These are phyloP conservation scores for Hypercompe scribonia DNA, from an alignment of 2,888 invertebrate genomes.

Conservation along the genomic window DNA sequence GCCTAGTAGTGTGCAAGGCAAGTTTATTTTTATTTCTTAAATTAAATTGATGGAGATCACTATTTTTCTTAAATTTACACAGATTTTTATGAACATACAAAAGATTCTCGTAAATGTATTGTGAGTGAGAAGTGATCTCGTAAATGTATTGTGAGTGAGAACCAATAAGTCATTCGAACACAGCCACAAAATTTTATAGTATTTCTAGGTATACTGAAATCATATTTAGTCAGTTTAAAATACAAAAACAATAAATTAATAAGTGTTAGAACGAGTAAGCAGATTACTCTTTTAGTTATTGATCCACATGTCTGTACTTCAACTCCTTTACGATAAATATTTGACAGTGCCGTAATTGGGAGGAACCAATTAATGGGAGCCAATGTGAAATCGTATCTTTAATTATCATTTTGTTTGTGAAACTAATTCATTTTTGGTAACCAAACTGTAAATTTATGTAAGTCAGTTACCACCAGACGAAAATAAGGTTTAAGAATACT, in stretches of 20 bases:
- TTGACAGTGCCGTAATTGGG: slow-evolving; percentile 27
- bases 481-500: neutral
- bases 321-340: slow-evolving; percentile 24
- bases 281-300: slow-evolving; percentile 14
- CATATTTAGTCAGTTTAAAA: slow-evolving; percentile 21
- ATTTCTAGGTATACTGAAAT: neutral
- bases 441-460: neutral
- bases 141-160: too few species aligned
- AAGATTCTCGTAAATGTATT: too few species aligned
- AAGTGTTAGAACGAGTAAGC: slow-evolving; percentile 19
- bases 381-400: slow-evolving; percentile 35
- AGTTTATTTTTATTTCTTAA: too few species aligned
- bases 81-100: too few species aligned
- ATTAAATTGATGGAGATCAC: too few species aligned
- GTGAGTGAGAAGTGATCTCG: too few species aligned
- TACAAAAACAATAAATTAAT: slow-evolving; percentile 30
- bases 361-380: slow-evolving; percentile 31
- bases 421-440: too few species aligned
- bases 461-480: neutral
- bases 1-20: too few species aligned
- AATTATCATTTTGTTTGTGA: neutral
- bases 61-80: too few species aligned
- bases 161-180: slow-evolving; percentile 33
- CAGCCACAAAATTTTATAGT: slow-evolving; percentile 30
- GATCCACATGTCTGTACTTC: slow-evolving; percentile 24